Percentiles rank a stretch among this genome's conserved stretches.
These are phyloP conservation scores for Xiphorhynchus elegans DNA, from an alignment of 2,113 vertebrate genomes.

Conservation along the genomic window DNA sequence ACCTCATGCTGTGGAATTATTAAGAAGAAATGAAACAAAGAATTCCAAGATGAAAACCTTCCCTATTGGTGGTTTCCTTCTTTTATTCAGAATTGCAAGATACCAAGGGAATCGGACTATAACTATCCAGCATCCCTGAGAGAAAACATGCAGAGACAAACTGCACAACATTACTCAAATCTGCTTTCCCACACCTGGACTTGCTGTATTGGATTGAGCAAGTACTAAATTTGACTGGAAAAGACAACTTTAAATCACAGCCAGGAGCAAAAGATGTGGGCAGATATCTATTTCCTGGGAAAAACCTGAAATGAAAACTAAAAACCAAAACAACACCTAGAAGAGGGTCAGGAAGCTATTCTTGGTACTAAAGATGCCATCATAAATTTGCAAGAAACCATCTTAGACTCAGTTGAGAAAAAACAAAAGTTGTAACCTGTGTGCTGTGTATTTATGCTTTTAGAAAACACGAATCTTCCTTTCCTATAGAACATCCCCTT, in stretches of 20 bases:
- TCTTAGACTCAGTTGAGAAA: not conserved
- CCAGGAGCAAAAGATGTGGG: not conserved
- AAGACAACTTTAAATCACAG: conserved; percentile 24
- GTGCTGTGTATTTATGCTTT: not conserved
- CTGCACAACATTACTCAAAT: not conserved
- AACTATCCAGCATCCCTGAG: not conserved
- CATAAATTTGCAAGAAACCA: not conserved
- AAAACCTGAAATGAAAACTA: not conserved
- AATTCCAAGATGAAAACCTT: not conserved
- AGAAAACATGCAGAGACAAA: not conserved
- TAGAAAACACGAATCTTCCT: not conserved
- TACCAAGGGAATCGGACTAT: not conserved
- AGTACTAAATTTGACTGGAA: conserved; percentile 30
- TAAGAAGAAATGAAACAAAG: not conserved
- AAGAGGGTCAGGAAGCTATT: not conserved
- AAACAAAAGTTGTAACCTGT: not conserved
- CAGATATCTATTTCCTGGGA: not conserved
- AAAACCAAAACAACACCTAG: not conserved
- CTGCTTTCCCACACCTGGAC: not conserved
- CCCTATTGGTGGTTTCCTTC: not conserved
- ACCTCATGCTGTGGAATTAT: not conserved
- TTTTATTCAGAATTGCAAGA: not conserved
- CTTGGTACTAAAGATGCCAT: not conserved
- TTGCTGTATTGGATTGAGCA: not conserved
- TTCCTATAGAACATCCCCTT: not conserved